phyloP scores from a whole-genome alignment of 35 echinoderm and acorn worm species.

The Heliocidaris tuberculata region DNA sequence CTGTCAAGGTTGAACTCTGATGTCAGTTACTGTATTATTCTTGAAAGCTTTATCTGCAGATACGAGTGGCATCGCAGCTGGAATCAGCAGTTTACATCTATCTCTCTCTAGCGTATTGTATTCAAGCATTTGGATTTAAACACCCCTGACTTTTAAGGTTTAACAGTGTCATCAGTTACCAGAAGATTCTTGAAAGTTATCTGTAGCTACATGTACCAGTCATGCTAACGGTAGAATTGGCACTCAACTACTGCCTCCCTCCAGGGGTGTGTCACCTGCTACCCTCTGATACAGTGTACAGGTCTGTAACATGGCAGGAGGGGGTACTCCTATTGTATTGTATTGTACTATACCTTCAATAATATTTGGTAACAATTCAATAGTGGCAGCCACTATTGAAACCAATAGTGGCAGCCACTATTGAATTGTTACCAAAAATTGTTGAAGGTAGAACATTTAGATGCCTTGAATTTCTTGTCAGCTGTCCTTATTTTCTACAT shows the following conservation, averaged over 20 bases:
- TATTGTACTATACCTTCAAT: neutral
- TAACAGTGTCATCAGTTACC: too few species aligned
- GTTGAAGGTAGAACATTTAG: neutral
- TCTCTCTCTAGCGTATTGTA: too few species aligned
- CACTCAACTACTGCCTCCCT: constrained; percentile 11
- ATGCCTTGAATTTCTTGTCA: neutral
- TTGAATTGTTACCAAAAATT: neutral
- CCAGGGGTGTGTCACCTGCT: neutral
- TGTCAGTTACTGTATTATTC: neutral
- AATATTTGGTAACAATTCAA: neutral
- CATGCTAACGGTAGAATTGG: neutral
- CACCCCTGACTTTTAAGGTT: too few species aligned
- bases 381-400: neutral
- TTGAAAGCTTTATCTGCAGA: neutral
- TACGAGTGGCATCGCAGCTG: too few species aligned
- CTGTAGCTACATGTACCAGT: neutral
- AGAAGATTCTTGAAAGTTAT: neutral
- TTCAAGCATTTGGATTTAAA: too few species aligned
- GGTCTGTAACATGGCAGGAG: neutral
- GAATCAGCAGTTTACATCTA: too few species aligned
- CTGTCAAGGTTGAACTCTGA: neutral
- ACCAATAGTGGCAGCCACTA: neutral
- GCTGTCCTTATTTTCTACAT: neutral
- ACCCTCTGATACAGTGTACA: neutral
- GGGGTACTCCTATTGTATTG: too few species aligned